phyloP scores from a whole-genome alignment of 2,888 invertebrate genomes.

The Crematogaster levior region DNA sequence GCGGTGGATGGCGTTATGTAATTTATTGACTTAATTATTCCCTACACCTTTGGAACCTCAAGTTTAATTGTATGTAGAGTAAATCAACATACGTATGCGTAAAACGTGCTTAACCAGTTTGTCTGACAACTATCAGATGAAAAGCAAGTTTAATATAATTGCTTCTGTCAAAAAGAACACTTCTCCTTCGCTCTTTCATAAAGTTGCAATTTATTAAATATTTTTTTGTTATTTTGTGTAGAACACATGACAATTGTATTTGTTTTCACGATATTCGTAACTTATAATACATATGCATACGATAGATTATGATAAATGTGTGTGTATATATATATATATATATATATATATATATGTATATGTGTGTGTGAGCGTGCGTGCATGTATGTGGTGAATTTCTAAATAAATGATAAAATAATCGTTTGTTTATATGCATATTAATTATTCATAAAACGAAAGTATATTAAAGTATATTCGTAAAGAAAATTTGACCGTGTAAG shows the following conservation, averaged over 20 bases:
- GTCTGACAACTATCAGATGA: neutral
- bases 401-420: neutral
- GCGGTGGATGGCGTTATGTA: slow-evolving; percentile 34
- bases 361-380: too few species aligned
- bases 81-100: slow-evolving; percentile 31
- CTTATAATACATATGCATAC: neutral
- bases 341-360: too few species aligned
- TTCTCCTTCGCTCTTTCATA: neutral
- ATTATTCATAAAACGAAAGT: neutral
- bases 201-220: slow-evolving; percentile 1
- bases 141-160: neutral
- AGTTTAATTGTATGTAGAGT: slow-evolving; percentile 39
- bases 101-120: neutral
- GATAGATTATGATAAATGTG: too few species aligned
- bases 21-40: slow-evolving; percentile 56
- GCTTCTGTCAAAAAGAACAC: neutral
- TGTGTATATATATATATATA: too few species aligned
- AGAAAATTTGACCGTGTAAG: neutral
- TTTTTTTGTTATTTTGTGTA: neutral
- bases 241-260: neutral
- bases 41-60: slow-evolving; percentile 29
- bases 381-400: too few species aligned
- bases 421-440: neutral
- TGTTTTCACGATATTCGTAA: neutral
- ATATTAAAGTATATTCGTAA: too few species aligned